Evolutionary conservation across 2,888 invertebrate species (phyloP), one percentile per base, ranked within the genome.

Genomic region (Tetheella fluctuosa): DNA sequence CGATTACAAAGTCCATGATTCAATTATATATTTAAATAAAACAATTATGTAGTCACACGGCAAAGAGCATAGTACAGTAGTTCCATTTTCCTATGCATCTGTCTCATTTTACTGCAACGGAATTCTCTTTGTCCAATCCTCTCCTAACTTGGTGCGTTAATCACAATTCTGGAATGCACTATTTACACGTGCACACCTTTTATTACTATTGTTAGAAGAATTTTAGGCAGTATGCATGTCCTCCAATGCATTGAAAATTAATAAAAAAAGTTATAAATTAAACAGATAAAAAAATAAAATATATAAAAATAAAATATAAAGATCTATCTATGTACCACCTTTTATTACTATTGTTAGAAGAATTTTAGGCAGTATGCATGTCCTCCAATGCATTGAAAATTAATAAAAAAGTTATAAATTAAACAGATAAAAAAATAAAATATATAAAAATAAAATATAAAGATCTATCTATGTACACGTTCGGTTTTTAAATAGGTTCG

Each of bases 91-190:
- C 64, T 60, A 60, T 67, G 59, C 60, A 70, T 67, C 63, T 71
- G 70, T 71, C 67, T 71, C 71, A 64, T 65, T 68, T 70, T 64
- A 66, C 67, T 63, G 67, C 55, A 59, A 59, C 65, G 83, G 80
- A 81, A 84, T 85, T 73, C 68, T 73, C 83, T 81, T 84, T 85
- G 85, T 86, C 62, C 69, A 64, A 69, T 61, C 62, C 60, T 65
- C 68, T 71, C 83, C 81, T 73, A 77, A 81, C 65, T 71, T 62
- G 80, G 83, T 68, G 66, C 60, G 68, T 79, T 85, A 86, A 82
- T 87, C 86, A 86, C 73, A 60, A 59, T 28, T 42, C 65, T 64
- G 84, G 88, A 81, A 87, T 86, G 83, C 68, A 60, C 68, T 61
- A 59, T 65, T 54, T 67, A 79, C 81, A 80, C 79, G 79, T 81